Evolutionary conservation across 2,797 vertebrate species (phyloP), one percentile per base, ranked within the genome.

Genomic region (Rhynchotus rufescens): DNA sequence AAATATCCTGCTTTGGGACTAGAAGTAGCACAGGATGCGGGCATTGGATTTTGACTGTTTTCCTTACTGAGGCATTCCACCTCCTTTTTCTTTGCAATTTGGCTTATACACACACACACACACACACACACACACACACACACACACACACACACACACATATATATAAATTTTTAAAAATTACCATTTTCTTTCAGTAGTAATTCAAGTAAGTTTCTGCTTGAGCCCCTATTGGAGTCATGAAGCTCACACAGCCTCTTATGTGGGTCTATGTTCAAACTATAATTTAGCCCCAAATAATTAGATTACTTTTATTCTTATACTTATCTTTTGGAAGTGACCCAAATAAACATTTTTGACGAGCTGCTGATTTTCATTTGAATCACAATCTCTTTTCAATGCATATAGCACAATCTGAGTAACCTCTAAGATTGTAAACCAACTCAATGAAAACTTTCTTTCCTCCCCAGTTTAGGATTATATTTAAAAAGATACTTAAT

Each of bases 361-460:
- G 61, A 90, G 59, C 34, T 62, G 52, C 17, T 87, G 45, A 83
- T 83, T 85, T 89, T 73, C 10, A 79, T 64, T 72, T 59, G 34
- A 88, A 52, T 78, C 65, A 76, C 66, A 56, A 0, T 80, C 86
- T 62, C 22, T 78, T 90, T 74, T 67, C 74, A 34, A 10, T 75
- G 17, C n/a, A 52, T 61, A 38, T 36, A 44, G 56, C 36, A 54
- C 7, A 62, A 30, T 52, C 86, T 75, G 36, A 36, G 36, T 42
- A 22, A 34, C 56, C 34, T 84, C 72, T 62, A 80, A 71, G 57
- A 20, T 22, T 90, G 62, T 32, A 89, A 88, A 84, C 9, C 22
- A 89, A 26, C 28, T 28, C 32, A 44, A 57, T 84, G 84, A 86
- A 93, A 92, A 96, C 52, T 75, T 59, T 40, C 23, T 76, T 77